Base-by-base conservation (phyloP, 2,113 vertebrate species). In the Hylia prasina region DNA sequence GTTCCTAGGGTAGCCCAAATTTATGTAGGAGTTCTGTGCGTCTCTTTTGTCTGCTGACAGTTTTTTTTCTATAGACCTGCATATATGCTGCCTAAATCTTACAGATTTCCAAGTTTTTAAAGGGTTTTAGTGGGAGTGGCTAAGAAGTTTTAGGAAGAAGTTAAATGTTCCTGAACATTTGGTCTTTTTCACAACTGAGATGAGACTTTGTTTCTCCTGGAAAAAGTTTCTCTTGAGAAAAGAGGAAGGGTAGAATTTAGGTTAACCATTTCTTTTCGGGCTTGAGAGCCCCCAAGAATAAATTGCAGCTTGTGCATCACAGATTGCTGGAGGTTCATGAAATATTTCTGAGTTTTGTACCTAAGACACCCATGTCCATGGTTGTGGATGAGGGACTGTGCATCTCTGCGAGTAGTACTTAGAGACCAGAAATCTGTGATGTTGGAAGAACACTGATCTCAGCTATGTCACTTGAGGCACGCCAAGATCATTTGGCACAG, bases 51-150 rank as follows among this genome's bases (percentile, higher is more conserved):
- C 19, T 84, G 9, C 27, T 71, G 71, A 13, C 19, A n/a, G 2
- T 20, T 82, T 66, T 63, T 37, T 85, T 84, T 47, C 65, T 71
- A 2, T 65, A 51, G 24, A 64, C 27, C 5, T 44, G 14, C 47
- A 23, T 1, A 4, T 50, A 33, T 53, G 31, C 50, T 78, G 15
- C 44, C 42, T 75, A 47, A 16, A 70, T n/a, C 9, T 63, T 86
- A 31, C 1, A n/a, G 6, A 31, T 82, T 85, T 66, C 25, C 16
- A 33, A 56, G 21, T 40, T 42, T 51, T 60, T 47, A 19, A 15
- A 30, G 4, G 4, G 0, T 20, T 40, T 54, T 77, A 72, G 10
- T 24, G 3, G 31, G 25, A 3, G 5, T 35, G 2, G 33, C 8
- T 44, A 31, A 0, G 28, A 72, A 65, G 4, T 65, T 93, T 72